Base-by-base conservation (phyloP, 2,888 invertebrate genomes). In the Drosophila mettleri region DNA sequence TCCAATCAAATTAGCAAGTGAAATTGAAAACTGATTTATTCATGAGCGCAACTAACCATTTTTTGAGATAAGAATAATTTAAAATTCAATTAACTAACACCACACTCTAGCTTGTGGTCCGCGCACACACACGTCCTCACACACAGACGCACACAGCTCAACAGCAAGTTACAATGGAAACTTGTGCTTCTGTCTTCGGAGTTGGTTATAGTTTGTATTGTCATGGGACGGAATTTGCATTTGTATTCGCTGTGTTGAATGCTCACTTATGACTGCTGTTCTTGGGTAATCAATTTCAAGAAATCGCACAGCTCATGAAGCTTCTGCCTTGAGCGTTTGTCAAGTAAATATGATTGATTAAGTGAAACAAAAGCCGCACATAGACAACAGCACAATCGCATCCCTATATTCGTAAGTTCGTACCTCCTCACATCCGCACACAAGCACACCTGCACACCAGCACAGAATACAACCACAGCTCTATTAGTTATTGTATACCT, bases 21-120 rank as follows among this genome's bases (percentile, higher is more conserved):
- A 87, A 87, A 86, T 86, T 85, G 85, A 82, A 85, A 82, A 60
- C 80, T 86, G 85, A 80, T 74, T 86, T 87, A 86, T 86, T 80
- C 85, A 86, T 86, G 76, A 80, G 82, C 29, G 41, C 57, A 72
- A 70, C 71, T 81, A 75, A 80, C 74, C 72, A 76, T 75, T 77
- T 71, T 75, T 77, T 66, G 70, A 78, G 74, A 68, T 78, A 74
- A 59, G 80, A 70, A 69, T 76, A 71, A 85, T 85, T 86, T 78
- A 85, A 85, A 85, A 85, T 85, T 85, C 87, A 86, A 86, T 85
- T 85, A 84, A 76, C 80, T 73, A 68, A 63, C 68, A 51, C 62
- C 59, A 58, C 55, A 18, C 38, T 52, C 38, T 38, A 38, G 38
- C 14, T 29, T 14, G 49, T 52, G 36, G 7, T 20, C 33, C 14